These are phyloP conservation scores for Mamestra configurata DNA, from an alignment of 1,140 invertebrate species.

Conservation along the genomic window DNA sequence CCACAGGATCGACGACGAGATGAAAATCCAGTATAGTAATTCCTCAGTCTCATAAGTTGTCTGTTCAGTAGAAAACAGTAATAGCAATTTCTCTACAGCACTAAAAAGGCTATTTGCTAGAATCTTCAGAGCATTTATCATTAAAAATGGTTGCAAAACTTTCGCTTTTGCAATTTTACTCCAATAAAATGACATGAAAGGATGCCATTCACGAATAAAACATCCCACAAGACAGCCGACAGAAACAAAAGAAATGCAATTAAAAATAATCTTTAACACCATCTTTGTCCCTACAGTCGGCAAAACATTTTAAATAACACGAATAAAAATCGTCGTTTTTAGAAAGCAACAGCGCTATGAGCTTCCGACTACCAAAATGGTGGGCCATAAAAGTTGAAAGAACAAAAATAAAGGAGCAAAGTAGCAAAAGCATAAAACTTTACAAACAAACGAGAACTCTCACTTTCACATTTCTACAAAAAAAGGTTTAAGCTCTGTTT, in stretches of 20 bases:
- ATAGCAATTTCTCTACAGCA: too few relatives aligned
- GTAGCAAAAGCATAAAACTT: constrained; percentile 68
- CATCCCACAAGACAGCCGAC: background rate
- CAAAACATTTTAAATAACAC: background rate
- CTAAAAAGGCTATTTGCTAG: background rate
- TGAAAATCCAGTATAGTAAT: too few relatives aligned
- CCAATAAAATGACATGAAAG: background rate
- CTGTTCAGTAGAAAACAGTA: too few relatives aligned
- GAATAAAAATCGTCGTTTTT: constrained; percentile 2
- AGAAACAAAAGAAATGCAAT: background rate
- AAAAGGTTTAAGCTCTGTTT: constrained; percentile 53
- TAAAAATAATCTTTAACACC: background rate
- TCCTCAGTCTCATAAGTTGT: too few relatives aligned
- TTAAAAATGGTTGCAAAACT: background rate
- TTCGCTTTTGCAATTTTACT: background rate
- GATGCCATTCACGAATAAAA: background rate
- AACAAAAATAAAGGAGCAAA: constrained; percentile 64
- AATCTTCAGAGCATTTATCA: background rate
- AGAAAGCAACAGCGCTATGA: constrained; percentile 61
- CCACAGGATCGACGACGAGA: too few relatives aligned
- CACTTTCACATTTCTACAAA: constrained; percentile 74
- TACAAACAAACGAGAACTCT: constrained; percentile 57
- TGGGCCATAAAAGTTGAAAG: constrained; percentile 59
- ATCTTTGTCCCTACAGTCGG: background rate
- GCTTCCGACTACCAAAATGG: constrained; percentile 57